These are phyloP conservation scores for Gambusia holbrooki DNA, from an alignment of 2,113 vertebrate genomes.

Conservation along the genomic window DNA sequence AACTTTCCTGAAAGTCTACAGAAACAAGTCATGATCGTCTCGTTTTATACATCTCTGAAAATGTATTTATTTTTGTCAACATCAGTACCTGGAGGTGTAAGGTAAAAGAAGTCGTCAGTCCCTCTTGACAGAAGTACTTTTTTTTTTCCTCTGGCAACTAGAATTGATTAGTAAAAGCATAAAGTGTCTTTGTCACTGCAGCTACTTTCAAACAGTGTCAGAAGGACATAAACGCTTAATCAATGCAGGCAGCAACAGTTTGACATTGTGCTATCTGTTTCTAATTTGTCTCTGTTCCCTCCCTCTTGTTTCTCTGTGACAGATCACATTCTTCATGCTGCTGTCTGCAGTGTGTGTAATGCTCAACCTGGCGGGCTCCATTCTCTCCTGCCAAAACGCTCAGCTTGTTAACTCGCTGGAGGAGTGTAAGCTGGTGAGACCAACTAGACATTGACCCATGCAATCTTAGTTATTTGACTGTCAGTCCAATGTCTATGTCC, in stretches of 20 bases:
- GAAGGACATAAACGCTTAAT: background rate
- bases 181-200: background rate
- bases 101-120: conserved; percentile 49
- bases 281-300: conserved; percentile 17
- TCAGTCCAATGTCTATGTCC: background rate
- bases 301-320: conserved; percentile 56
- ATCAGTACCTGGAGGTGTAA: conserved; percentile 10
- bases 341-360: conserved; percentile 98
- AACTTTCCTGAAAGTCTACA: background rate
- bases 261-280: conserved; percentile 17
- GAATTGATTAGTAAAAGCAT: conserved; percentile 23
- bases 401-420: conserved; percentile 94
- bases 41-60: background rate
- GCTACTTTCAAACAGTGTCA: conserved; percentile 17
- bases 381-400: conserved; percentile 98
- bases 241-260: background rate
- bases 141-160: conserved; percentile 25
- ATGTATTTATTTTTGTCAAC: conserved; percentile 10
- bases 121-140: conserved; percentile 33
- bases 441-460: conserved; percentile 31
- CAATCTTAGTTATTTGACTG: background rate
- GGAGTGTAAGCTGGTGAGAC: conserved; percentile 97
- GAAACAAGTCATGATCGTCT: background rate
- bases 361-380: conserved; percentile 97
- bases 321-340: conserved; percentile 99